These are phyloP conservation scores for Watersipora subatra DNA, from an alignment of 1,140 invertebrate genomes.

Conservation along the genomic window DNA sequence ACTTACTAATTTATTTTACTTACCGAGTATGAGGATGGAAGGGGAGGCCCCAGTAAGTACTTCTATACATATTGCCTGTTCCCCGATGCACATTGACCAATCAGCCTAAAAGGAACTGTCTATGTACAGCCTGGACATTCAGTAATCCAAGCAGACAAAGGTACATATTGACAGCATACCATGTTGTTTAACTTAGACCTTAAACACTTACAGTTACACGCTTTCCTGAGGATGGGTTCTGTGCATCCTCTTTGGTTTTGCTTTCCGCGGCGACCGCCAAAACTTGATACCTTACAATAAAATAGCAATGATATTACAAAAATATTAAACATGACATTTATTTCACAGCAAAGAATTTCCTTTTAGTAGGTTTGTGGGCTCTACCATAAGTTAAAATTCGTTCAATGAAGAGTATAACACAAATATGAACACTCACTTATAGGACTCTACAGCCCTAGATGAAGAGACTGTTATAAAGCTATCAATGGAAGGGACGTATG, in stretches of 20 bases:
- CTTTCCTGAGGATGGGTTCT: conserved; percentile 37
- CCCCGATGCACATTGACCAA: conserved; percentile 64
- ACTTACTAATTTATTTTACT: too few species aligned
- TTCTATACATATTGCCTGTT: conserved; percentile 54
- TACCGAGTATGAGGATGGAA: not conserved
- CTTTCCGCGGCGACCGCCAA: conserved; percentile 39
- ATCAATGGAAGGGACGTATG: conserved; percentile 62
- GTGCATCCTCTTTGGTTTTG: conserved; percentile 31
- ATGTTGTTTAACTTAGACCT: not conserved
- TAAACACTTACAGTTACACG: conserved; percentile 31
- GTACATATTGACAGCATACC: too few species aligned
- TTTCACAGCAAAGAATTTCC: too few species aligned
- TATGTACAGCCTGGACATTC: too few species aligned
- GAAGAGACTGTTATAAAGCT: conserved; percentile 62
- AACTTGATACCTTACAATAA: conserved; percentile 32
- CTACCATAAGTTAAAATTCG: too few species aligned
- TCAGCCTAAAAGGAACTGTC: conserved; percentile 43
- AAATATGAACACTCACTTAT: conserved; percentile 56
- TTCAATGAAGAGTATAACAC: too few species aligned
- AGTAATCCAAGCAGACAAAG: too few species aligned
- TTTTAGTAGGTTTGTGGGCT: too few species aligned
- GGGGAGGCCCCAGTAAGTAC: conserved; percentile 15
- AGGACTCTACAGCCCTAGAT: conserved; percentile 60
- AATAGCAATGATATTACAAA: too few species aligned
- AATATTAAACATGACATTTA: too few species aligned